Conservation (phyloP, 1,140 invertebrate species). For the Drosophila serrata region DNA sequence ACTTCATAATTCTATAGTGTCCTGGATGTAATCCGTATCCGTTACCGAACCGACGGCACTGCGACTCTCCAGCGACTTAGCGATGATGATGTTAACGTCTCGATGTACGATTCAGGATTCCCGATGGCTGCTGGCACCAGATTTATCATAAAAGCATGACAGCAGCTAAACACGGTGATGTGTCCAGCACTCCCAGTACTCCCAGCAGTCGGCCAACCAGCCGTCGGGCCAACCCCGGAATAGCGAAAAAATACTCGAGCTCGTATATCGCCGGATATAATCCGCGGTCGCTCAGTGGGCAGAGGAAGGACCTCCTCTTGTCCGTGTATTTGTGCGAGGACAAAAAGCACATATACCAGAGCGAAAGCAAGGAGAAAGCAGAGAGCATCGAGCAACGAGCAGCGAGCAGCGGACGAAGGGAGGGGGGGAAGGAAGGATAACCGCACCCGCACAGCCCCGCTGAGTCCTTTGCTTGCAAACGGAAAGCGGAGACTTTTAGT, state of each 20-base stretch:
- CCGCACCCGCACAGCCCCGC: slow-evolving; percentile 57
- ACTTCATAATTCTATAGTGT: slow-evolving; percentile 12
- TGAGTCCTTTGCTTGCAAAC: slow-evolving; percentile 26
- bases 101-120: slow-evolving; percentile 84
- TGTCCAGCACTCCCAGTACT: slow-evolving; percentile 47
- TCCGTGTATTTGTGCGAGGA: slow-evolving; percentile 53
- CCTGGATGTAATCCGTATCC: not conserved
- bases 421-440: slow-evolving; percentile 52
- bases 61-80: slow-evolving; percentile 32
- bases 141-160: slow-evolving; percentile 85
- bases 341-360: slow-evolving; percentile 70
- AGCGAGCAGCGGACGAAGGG: slow-evolving; percentile 17
- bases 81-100: slow-evolving; percentile 83
- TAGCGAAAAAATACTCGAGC: slow-evolving; percentile 60
- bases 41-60: slow-evolving; percentile 48
- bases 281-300: slow-evolving; percentile 79
- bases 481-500: slow-evolving; percentile 75
- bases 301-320: slow-evolving; percentile 51
- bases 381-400: slow-evolving; percentile 51
- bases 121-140: slow-evolving; percentile 45
- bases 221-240: slow-evolving; percentile 78
- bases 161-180: slow-evolving; percentile 78
- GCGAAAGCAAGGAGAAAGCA: slow-evolving; percentile 40
- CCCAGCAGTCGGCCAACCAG: slow-evolving; percentile 58
- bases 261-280: slow-evolving; percentile 71